Evolutionary conservation across 1,140 invertebrate genomes (phyloP).

Genomic region (Trachelipus rathkii): DNA sequence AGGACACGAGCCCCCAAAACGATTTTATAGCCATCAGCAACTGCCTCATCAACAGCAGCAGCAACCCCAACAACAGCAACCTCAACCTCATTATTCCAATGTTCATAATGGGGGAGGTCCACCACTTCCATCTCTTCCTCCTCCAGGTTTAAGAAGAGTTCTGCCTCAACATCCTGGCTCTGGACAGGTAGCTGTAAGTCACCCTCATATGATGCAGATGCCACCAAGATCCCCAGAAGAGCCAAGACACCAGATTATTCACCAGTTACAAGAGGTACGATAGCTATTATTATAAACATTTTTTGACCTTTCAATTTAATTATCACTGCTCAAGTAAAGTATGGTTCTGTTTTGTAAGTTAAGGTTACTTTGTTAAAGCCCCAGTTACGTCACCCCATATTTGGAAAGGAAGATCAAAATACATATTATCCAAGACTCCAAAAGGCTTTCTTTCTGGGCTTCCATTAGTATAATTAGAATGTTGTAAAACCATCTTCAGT

Average conservation of each 20-base stretch:
- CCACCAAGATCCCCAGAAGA: slow-evolving; percentile 43
- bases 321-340: neutral
- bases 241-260: slow-evolving; percentile 43
- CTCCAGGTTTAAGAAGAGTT: slow-evolving; percentile 29
- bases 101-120: slow-evolving; percentile 43
- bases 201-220: slow-evolving; percentile 20
- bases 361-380: neutral
- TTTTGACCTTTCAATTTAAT: neutral
- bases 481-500: neutral
- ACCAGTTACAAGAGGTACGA: slow-evolving; percentile 43
- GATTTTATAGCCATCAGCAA: slow-evolving; percentile 49
- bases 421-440: neutral
- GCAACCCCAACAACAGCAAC: slow-evolving; percentile 25
- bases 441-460: neutral
- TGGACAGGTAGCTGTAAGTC: slow-evolving; percentile 29
- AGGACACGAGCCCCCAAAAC: slow-evolving; percentile 46
- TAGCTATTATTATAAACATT: neutral
- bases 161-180: slow-evolving; percentile 32
- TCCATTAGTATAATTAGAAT: neutral
- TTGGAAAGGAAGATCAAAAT: no score
- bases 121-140: slow-evolving; percentile 35
- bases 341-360: neutral
- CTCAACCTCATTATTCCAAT: slow-evolving; percentile 43
- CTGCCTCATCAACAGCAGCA: slow-evolving; percentile 42
- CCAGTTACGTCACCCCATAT: neutral